These are phyloP conservation scores for Acleris cristana DNA, from an alignment of 2,888 invertebrate species.

Conservation along the genomic window DNA sequence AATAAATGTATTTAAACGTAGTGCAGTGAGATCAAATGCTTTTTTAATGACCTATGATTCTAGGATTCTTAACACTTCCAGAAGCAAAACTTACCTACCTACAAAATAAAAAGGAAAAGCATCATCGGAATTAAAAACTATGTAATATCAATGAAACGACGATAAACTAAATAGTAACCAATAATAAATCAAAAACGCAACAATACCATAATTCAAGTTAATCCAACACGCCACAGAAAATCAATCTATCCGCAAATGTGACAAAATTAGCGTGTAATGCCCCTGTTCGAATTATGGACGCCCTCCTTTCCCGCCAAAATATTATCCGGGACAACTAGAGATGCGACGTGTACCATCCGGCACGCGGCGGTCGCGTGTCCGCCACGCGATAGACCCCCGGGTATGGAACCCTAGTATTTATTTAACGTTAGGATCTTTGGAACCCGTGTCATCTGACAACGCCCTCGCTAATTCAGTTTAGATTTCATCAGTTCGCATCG, in stretches of 20 bases:
- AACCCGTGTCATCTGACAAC: slow-evolving; percentile 71
- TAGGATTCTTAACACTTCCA: no score
- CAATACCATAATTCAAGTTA: slow-evolving; percentile 55
- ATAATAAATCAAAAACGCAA: slow-evolving; percentile 38
- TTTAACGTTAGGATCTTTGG: slow-evolving; percentile 74
- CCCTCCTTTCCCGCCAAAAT: slow-evolving; percentile 65
- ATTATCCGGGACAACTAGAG: slow-evolving; percentile 48
- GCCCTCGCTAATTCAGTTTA: slow-evolving; percentile 73
- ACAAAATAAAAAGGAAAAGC: no score
- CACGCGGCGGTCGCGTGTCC: slow-evolving; percentile 57
- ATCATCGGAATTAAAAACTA: not conserved
- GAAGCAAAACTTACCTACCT: no score
- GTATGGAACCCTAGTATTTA: slow-evolving; percentile 66
- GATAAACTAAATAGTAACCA: slow-evolving; percentile 7
- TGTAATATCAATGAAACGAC: not conserved
- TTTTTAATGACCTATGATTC: no score
- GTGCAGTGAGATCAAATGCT: no score
- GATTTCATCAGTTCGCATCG: slow-evolving; percentile 68
- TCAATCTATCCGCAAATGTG: slow-evolving; percentile 76
- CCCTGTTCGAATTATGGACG: slow-evolving; percentile 78
- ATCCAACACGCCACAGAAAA: slow-evolving; percentile 63
- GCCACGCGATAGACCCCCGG: slow-evolving; percentile 56
- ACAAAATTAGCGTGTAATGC: slow-evolving; percentile 83
- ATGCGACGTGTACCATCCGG: slow-evolving; percentile 39
- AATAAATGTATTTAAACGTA: no score